phyloP scores from a whole-genome alignment of 2,797 vertebrate genomes.

The Hylomyscus alleni region DNA sequence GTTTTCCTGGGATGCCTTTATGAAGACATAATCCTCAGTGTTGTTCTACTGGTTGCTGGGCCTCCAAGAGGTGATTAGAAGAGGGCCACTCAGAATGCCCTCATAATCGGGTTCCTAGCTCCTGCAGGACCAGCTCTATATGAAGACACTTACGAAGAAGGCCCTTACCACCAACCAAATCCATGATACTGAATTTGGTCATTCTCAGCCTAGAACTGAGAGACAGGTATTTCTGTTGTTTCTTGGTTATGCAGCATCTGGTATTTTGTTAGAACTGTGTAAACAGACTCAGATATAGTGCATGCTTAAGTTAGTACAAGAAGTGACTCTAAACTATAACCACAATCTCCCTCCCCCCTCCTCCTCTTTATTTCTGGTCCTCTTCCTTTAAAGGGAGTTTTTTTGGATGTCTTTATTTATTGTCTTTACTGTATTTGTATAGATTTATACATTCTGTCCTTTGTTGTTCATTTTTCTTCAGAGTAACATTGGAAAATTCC shows the following conservation, averaged over 20 bases:
- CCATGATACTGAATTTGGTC: background rate
- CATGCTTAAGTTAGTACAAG: background rate
- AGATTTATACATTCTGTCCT: background rate
- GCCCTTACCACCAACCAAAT: rapidly evolving
- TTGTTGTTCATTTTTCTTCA: background rate
- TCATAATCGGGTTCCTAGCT: background rate
- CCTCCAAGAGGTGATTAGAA: background rate
- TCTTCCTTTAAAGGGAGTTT: background rate
- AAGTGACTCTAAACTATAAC: background rate
- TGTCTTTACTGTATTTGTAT: background rate
- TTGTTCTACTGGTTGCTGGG: background rate
- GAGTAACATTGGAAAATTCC: background rate
- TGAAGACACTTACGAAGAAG: background rate
- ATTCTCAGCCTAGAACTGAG: background rate
- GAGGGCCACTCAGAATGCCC: background rate
- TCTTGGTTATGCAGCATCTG: background rate
- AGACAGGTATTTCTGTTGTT: background rate
- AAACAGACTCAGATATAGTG: background rate
- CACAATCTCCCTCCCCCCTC: background rate
- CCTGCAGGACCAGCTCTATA: background rate
- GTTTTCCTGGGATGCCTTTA: background rate
- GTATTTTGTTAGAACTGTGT: background rate
- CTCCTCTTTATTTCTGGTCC: background rate
- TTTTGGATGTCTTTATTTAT: background rate
- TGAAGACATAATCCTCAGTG: background rate